Percentiles rank a stretch among this genome's conserved stretches.
These are phyloP conservation scores for Galerucella calmariensis DNA, from an alignment of 2,888 invertebrate species.

Conservation along the genomic window DNA sequence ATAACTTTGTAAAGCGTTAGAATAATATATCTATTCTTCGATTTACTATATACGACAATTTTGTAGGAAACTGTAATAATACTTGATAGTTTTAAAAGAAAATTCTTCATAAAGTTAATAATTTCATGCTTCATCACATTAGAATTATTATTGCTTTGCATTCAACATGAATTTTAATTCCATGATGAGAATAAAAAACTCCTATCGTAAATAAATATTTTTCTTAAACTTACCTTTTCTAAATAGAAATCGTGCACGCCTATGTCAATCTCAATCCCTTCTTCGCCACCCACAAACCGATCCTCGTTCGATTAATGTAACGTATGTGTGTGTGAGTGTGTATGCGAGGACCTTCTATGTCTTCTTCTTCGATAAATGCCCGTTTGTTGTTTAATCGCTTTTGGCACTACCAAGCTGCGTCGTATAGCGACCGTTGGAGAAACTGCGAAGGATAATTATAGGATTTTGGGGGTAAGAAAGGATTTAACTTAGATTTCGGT, in stretches of 20 bases:
- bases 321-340: slow-evolving; percentile 50
- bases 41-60: no score
- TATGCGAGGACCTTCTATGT: slow-evolving; percentile 14
- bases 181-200: no score
- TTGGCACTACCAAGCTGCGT: slow-evolving; percentile 15
- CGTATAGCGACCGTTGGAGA: not conserved
- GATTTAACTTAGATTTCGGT: slow-evolving; percentile 13
- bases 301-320: slow-evolving; percentile 55
- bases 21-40: no score
- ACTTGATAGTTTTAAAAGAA: no score
- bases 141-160: no score
- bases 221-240: not conserved
- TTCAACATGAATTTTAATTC: no score
- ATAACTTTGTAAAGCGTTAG: no score
- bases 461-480: not conserved
- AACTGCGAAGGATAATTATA: slow-evolving; percentile 17
- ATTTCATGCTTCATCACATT: no score
- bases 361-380: slow-evolving; percentile 24
- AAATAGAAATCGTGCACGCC: slow-evolving; percentile 27
- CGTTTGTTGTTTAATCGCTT: slow-evolving; percentile 34
- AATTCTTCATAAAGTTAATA: no score
- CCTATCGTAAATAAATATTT: no score
- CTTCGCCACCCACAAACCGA: slow-evolving; percentile 31
- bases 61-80: no score
- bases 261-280: slow-evolving; percentile 41